Evolutionary conservation across 2,888 invertebrate genomes (phyloP), one percentile per base, ranked within the genome.

Genomic region (Habrosyne pyritoides): DNA sequence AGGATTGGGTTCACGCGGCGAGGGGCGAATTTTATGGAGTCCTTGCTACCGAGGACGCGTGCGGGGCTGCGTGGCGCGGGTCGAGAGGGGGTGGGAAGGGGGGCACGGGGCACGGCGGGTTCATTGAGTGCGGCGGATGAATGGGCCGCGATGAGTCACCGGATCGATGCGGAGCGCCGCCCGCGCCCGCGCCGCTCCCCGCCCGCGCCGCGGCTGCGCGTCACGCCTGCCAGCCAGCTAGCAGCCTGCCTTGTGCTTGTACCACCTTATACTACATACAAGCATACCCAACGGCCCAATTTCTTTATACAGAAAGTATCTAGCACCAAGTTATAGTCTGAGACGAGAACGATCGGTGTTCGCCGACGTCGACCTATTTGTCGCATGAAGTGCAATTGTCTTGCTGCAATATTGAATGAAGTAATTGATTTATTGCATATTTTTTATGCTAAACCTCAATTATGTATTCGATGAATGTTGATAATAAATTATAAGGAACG

Each of bases 81-180:
- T 67, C 69, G 73, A 70, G 66, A 67, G 56, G 72, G 60, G 74
- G 68, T 28, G 66, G 59, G 62, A 66, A 64, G 62, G 64, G 69
- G 69, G 74, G 71, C n/a, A n/a, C n/a, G n/a, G 73, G 69, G 73
- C 71, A 75, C 82, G 81, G 81, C 77, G 77, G 75, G 79, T 91
- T 90, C 91, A 92, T 92, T 92, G 86, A 92, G 89, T 71, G 88
- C 85, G 86, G 86, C 84, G 86, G 86, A 91, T 92, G 91, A 92
- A 92, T 92, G 91, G 83, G 85, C 79, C 78, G 83, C 83, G 83
- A 81, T 91, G 91, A 91, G 79, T 92, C 91, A 91, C 76, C 86
- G 82, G 88, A 90, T 91, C 91, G 89, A 91, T 90, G 78, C 75
- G 74, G 61, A 64, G 67, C 63, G 60, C 68, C 70, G 57, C 60